phyloP scores from a whole-genome alignment of 2,888 invertebrate genomes.

The Holacanthella duospinosa region DNA sequence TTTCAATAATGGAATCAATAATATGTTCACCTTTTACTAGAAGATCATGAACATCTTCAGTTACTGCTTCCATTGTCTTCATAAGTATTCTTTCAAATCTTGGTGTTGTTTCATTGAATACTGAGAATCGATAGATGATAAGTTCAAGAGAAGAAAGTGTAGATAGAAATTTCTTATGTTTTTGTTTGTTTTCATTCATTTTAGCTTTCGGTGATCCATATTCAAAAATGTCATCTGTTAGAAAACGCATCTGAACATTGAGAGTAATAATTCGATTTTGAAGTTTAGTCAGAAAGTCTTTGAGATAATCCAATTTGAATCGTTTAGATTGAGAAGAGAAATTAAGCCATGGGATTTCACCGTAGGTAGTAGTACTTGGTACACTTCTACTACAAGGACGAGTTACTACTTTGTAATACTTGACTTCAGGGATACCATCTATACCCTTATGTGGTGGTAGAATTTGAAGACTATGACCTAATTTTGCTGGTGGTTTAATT shows the following conservation, averaged over 20 bases:
- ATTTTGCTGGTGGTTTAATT: background rate
- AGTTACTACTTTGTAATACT: background rate
- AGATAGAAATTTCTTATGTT: background rate
- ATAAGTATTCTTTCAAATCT: background rate
- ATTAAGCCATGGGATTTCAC: background rate
- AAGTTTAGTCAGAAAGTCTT: background rate
- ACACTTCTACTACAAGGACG: background rate
- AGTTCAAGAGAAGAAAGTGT: background rate
- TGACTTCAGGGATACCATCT: background rate
- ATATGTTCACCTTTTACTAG: background rate
- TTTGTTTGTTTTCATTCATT: background rate
- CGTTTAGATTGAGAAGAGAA: background rate
- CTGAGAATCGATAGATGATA: background rate
- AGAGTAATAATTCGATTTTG: background rate
- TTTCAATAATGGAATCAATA: background rate
- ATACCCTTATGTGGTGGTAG: background rate
- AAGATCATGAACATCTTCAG: background rate
- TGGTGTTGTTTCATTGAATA: background rate
- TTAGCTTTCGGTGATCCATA: background rate
- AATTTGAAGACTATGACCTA: background rate
- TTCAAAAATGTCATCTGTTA: background rate
- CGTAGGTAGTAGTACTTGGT: background rate
- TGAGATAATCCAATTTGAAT: background rate
- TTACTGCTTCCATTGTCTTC: background rate
- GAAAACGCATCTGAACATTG: background rate